Conservation (phyloP, 2,113 vertebrate genomes). For the Rostratula benghalensis region DNA sequence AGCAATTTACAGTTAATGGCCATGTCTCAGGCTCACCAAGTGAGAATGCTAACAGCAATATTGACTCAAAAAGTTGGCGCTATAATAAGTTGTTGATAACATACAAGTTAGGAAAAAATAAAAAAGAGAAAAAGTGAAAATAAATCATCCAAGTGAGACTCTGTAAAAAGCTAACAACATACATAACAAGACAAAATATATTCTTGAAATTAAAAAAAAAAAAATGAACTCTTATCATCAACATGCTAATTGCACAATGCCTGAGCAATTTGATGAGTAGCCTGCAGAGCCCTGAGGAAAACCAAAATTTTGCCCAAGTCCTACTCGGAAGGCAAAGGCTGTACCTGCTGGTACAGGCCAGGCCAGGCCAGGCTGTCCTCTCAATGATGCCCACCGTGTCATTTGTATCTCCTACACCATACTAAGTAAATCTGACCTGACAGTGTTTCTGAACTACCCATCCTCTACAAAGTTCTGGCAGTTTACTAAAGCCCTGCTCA, state of each 20-base stretch:
- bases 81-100: background rate
- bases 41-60: background rate
- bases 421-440: background rate
- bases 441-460: background rate
- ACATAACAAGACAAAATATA: background rate
- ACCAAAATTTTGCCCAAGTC: background rate
- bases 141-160: background rate
- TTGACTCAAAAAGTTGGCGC: background rate
- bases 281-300: background rate
- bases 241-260: background rate
- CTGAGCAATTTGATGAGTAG: background rate
- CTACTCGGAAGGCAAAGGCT: background rate
- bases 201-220: background rate
- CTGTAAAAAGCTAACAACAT: background rate
- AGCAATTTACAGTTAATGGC: background rate
- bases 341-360: background rate
- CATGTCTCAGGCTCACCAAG: background rate
- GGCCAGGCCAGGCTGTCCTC: background rate
- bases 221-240: background rate
- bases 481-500: background rate
- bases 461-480: background rate
- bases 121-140: background rate
- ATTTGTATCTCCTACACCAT: rapidly evolving
- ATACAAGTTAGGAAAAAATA: background rate
- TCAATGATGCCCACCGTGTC: rapidly evolving